Conservation (phyloP, 37 sponge, comb jelly and placozoan species). For the Lycopodina hypogea region DNA sequence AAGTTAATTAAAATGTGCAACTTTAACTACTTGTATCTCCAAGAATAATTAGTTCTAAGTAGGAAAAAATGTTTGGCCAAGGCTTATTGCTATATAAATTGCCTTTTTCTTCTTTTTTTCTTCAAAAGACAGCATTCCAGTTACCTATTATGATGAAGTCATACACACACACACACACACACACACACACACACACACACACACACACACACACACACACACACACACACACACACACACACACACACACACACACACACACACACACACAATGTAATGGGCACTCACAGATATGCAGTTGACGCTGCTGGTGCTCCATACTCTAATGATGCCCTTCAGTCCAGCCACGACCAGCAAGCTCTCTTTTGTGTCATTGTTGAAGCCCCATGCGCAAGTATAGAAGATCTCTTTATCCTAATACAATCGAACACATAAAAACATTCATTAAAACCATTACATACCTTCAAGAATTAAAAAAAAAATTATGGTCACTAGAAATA, state of each 20-base stretch:
- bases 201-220: no score
- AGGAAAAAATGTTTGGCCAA: no score
- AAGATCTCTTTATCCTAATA: constrained; percentile 71
- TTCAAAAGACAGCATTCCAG: no score
- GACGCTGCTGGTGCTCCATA: constrained; percentile 43
- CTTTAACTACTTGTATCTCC: no score
- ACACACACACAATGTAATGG: neutral
- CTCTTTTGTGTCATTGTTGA: constrained; percentile 50
- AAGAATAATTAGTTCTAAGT: no score
- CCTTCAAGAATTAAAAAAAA: neutral
- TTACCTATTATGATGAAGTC: no score
- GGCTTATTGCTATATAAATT: no score
- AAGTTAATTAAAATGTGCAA: no score
- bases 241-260: neutral
- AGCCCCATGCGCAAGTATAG: constrained; percentile 87
- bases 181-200: no score
- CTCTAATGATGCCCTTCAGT: constrained; percentile 77
- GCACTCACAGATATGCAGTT: constrained; percentile 43
- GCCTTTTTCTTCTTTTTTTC: no score
- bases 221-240: no score
- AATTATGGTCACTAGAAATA: neutral
- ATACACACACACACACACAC: no score
- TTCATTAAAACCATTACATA: neutral
- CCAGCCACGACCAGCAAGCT: constrained; percentile 76
- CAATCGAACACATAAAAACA: neutral